phyloP scores from a whole-genome alignment of 2,888 invertebrate genomes.

The Polydrusus pterygomalis region DNA sequence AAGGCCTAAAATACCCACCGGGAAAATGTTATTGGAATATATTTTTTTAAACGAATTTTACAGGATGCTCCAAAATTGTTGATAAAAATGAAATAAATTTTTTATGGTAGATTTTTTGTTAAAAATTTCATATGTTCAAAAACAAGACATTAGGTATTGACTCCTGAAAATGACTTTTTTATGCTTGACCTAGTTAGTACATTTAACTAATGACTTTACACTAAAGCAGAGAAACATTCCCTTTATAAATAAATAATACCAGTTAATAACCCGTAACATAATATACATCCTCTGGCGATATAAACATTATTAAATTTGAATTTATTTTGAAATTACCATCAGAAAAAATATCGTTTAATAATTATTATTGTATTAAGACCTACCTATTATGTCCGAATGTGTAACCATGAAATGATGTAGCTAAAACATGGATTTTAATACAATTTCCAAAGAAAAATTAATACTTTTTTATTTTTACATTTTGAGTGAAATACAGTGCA shows the following conservation, averaged over 20 bases:
- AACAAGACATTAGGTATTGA: too few relatives aligned
- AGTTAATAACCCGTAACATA: conserved; percentile 2
- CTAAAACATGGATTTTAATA: neutral
- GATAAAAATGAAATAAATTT: too few relatives aligned
- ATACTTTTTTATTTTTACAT: neutral
- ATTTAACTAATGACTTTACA: neutral
- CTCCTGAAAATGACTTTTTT: too few relatives aligned
- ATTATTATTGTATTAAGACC: neutral
- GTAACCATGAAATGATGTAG: neutral
- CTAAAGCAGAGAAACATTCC: neutral
- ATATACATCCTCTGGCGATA: neutral
- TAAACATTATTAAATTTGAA: conserved; percentile 30
- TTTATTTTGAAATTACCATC: conserved; percentile 29
- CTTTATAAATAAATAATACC: neutral
- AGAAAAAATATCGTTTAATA: conserved; percentile 16
- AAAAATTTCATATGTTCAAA: too few relatives aligned
- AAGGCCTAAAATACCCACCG: conserved; percentile 35
- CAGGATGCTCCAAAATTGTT: neutral
- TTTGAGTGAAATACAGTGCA: neutral
- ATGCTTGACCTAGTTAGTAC: too few relatives aligned
- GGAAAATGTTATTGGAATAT: conserved; percentile 34
- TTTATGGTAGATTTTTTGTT: too few relatives aligned
- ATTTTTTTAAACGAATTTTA: neutral
- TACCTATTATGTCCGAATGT: neutral
- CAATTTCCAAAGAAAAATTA: neutral